A percentile compares a stretch with the other conserved stretches of the same genome.
phyloP scores from a whole-genome alignment of 2,888 invertebrate species.

The Cantharis rustica region DNA sequence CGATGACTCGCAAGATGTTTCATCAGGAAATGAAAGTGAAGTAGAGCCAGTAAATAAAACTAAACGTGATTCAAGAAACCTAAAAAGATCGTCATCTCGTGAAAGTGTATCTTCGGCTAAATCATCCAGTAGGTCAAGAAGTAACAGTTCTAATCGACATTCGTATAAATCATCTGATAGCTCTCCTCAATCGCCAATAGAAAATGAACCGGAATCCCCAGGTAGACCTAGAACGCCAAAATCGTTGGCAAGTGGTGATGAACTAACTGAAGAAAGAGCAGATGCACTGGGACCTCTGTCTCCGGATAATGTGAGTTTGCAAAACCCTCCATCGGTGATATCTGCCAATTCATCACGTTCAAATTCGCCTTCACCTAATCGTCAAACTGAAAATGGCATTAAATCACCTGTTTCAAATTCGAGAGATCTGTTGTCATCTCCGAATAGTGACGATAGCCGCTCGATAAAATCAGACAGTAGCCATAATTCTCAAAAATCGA shows the following conservation, averaged over 20 bases:
- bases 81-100: constrained; percentile 6
- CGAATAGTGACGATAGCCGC: constrained; percentile 28
- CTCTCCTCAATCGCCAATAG: constrained; percentile 34
- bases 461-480: constrained; percentile 45
- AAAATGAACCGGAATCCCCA: not conserved
- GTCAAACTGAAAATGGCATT: constrained; percentile 7
- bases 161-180: constrained; percentile 32
- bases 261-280: not conserved
- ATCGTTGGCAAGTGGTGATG: constrained; percentile 20
- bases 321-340: not conserved
- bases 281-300: constrained; percentile 23
- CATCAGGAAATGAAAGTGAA: constrained; percentile 51
- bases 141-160: constrained; percentile 28
- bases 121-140: constrained; percentile 31
- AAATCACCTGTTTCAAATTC: constrained; percentile 8
- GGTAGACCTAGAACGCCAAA: constrained; percentile 14
- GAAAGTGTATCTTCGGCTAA: constrained; percentile 22
- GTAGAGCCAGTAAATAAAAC: constrained; percentile 43
- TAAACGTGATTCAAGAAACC: constrained; percentile 32
- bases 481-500: constrained; percentile 43
- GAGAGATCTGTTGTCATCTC: constrained; percentile 20
- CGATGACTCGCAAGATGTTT: constrained; percentile 64
- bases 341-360: constrained; percentile 33
- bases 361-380: constrained; percentile 19
- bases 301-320: constrained; percentile 18